Evolutionary conservation across 2,888 invertebrate species (phyloP).

Genomic region (Cosmopolites sordidus): DNA sequence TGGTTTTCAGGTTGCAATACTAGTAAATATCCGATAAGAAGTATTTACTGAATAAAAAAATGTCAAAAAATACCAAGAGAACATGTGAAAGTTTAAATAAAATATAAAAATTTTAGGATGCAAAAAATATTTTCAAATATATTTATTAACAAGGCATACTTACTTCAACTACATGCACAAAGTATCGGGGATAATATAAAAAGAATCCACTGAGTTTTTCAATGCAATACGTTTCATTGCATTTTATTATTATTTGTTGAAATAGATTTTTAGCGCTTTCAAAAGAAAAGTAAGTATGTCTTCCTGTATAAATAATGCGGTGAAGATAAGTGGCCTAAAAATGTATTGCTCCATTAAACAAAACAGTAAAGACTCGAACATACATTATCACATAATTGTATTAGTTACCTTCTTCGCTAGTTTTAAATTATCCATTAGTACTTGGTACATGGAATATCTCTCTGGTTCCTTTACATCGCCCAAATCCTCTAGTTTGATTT

Average conservation of each 20-base stretch:
- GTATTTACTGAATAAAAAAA: no score
- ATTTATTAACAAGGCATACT: no score
- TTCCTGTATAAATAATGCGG: constrained; percentile 34
- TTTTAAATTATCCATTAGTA: constrained; percentile 33
- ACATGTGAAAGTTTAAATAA: no score
- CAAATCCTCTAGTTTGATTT: constrained; percentile 20
- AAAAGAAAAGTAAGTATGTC: constrained; percentile 26
- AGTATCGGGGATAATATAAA: constrained; percentile 52
- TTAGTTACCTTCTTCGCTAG: constrained; percentile 30
- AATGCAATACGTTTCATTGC: constrained; percentile 50
- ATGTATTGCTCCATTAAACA: no score
- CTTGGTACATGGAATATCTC: constrained; percentile 30
- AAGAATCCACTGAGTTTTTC: constrained; percentile 50
- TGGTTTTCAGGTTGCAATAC: no score
- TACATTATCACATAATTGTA: background rate
- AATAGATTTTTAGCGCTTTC: constrained; percentile 18
- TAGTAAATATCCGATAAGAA: no score
- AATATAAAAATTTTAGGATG: no score
- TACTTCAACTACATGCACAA: constrained; percentile 53
- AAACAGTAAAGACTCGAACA: no score
- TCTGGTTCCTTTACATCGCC: constrained; percentile 28
- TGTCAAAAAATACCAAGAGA: no score
- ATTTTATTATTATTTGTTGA: constrained; percentile 28
- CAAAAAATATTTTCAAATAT: no score
- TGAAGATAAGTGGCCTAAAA: constrained; percentile 35